Evolutionary conservation across 2,113 vertebrate genomes (phyloP).

Genomic region (Melozone crissalis): DNA sequence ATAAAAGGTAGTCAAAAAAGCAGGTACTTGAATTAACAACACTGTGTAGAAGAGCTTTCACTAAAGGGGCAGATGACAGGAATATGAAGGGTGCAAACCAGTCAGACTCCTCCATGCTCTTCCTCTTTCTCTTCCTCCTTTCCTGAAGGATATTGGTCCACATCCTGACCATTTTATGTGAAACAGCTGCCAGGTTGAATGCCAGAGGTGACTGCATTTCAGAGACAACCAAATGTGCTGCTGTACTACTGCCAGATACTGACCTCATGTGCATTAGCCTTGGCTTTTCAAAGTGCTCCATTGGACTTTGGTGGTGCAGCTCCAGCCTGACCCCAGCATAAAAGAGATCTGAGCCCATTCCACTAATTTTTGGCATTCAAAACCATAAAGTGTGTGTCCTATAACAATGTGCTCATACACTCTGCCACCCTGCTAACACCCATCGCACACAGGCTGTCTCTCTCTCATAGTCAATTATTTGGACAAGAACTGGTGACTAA

Average conservation of each 20-base stretch:
- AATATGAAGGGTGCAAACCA: not conserved
- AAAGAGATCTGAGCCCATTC: not conserved
- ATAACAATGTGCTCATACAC: not conserved
- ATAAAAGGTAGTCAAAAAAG: slow-evolving; percentile 19
- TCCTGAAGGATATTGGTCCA: not conserved
- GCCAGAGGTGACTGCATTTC: slow-evolving; percentile 39
- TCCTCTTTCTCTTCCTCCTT: not conserved
- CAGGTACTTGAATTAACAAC: not conserved
- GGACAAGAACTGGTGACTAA: slow-evolving; percentile 50
- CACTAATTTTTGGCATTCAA: not conserved
- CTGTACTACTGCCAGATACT: slow-evolving; percentile 21
- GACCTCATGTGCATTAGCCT: slow-evolving; percentile 10
- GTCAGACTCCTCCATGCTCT: not conserved
- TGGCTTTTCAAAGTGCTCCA: not conserved
- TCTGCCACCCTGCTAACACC: not conserved
- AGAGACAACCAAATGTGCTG: slow-evolving; percentile 19
- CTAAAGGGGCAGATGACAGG: not conserved
- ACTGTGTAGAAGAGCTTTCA: not conserved
- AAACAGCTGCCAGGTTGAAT: slow-evolving; percentile 40
- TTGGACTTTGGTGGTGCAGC: not conserved
- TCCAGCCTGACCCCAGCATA: not conserved
- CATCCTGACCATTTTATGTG: not conserved
- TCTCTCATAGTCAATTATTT: slow-evolving; percentile 24
- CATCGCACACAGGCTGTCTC: not conserved
- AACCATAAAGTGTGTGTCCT: not conserved